These are phyloP conservation scores for Pseudonaja textilis DNA, from an alignment of 2,113 vertebrate species.

Conservation along the genomic window DNA sequence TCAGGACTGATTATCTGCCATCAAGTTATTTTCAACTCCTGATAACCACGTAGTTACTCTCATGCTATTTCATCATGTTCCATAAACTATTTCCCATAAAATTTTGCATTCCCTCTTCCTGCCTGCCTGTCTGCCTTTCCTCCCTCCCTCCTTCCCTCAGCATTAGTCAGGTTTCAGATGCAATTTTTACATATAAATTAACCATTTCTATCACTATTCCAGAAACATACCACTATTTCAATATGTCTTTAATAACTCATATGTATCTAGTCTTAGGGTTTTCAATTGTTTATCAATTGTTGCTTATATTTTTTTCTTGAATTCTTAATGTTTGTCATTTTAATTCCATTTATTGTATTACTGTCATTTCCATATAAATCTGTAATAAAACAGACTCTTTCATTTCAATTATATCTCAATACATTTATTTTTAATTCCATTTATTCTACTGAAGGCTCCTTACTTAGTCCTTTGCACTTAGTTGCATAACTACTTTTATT, in stretches of 20 bases:
- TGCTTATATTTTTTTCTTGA: background rate
- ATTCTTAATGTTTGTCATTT: background rate
- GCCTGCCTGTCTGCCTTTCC: too few relatives aligned
- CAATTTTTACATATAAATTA: background rate
- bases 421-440: too few relatives aligned
- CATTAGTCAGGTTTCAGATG: background rate
- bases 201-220: background rate
- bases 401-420: background rate
- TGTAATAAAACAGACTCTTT: background rate
- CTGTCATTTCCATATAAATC: background rate
- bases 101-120: background rate
- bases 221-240: background rate
- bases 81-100: background rate
- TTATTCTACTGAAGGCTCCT: background rate
- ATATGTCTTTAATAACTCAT: background rate
- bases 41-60: background rate
- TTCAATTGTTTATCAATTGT: background rate
- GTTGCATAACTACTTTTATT: background rate
- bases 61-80: too few relatives aligned
- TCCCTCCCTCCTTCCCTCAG: too few relatives aligned
- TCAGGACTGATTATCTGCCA: background rate
- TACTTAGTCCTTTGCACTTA: background rate
- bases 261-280: background rate
- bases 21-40: background rate
- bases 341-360: background rate